Evolutionary conservation across 2,888 invertebrate genomes (phyloP).

Genomic region (Ametastegia equiseti): DNA sequence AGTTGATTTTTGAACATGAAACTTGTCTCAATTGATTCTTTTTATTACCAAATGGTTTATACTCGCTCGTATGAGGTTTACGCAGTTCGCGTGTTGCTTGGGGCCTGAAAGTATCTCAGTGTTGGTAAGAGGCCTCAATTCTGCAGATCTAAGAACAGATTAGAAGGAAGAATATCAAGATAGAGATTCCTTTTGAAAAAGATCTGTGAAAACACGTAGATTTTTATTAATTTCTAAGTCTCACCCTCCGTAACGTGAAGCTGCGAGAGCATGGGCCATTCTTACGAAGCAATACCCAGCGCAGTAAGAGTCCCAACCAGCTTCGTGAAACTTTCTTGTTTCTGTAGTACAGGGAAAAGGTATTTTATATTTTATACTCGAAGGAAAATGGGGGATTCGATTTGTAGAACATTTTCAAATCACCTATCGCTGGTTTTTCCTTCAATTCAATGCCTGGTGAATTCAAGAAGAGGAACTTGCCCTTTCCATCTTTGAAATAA

Average conservation of each 20-base stretch:
- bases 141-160: conserved; percentile 54
- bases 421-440: conserved; percentile 50
- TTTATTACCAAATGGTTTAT: conserved; percentile 79
- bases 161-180: conserved; percentile 22
- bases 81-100: conserved; percentile 77
- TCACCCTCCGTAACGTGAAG: conserved; percentile 76
- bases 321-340: conserved; percentile 80
- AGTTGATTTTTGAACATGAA: too few relatives aligned
- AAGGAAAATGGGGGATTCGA: conserved; percentile 35
- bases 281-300: conserved; percentile 86
- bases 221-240: conserved; percentile 70
- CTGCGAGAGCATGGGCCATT: conserved; percentile 81
- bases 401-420: neutral
- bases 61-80: conserved; percentile 81
- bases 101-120: conserved; percentile 78
- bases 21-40: too few relatives aligned
- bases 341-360: conserved; percentile 53
- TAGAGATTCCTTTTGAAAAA: neutral
- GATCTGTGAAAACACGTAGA: conserved; percentile 70
- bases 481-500: conserved; percentile 79
- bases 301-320: conserved; percentile 91
- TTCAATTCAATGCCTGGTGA: conserved; percentile 73
- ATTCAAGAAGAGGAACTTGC: conserved; percentile 70
- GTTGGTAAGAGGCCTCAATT: conserved; percentile 70
- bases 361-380: neutral